A percentile compares a stretch with the other conserved stretches of the same genome.
These are phyloP conservation scores for Eira barbara DNA, from an alignment of 2,113 vertebrate genomes.

Conservation along the genomic window DNA sequence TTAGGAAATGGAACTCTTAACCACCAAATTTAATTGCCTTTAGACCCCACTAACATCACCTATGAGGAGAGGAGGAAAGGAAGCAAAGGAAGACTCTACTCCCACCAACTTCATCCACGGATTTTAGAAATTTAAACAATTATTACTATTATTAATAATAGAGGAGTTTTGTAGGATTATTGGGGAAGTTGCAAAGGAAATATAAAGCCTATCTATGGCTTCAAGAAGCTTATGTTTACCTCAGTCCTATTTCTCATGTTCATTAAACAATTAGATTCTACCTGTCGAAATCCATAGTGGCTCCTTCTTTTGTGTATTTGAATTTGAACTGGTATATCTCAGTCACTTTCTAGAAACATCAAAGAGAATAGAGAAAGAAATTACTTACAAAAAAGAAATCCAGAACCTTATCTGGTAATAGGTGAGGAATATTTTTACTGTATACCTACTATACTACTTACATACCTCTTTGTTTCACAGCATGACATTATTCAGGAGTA, in stretches of 20 bases:
- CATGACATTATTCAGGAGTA: slow-evolving; percentile 20
- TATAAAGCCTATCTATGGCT: neutral
- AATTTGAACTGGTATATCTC: slow-evolving; percentile 96
- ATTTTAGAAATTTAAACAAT: slow-evolving; percentile 1
- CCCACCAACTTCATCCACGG: neutral
- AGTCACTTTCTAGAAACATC: slow-evolving; percentile 88
- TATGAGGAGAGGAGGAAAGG: neutral
- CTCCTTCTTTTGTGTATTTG: slow-evolving; percentile 87
- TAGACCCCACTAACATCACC: neutral
- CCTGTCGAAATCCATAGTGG: slow-evolving; percentile 92
- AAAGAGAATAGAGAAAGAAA: slow-evolving; percentile 54
- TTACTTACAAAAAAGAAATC: slow-evolving; percentile 21
- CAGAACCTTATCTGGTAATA: neutral
- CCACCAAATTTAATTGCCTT: neutral
- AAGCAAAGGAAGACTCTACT: neutral
- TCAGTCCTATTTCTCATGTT: neutral
- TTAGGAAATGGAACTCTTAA: neutral
- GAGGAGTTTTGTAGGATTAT: neutral
- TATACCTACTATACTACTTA: neutral
- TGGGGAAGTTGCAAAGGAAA: neutral
- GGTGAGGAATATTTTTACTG: neutral
- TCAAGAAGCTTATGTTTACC: neutral
- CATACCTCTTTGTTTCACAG: neutral
- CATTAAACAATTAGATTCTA: slow-evolving; percentile 71
- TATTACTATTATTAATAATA: neutral